phyloP scores from a whole-genome alignment of 1,140 invertebrate species.

The Pteromalus puparum region DNA sequence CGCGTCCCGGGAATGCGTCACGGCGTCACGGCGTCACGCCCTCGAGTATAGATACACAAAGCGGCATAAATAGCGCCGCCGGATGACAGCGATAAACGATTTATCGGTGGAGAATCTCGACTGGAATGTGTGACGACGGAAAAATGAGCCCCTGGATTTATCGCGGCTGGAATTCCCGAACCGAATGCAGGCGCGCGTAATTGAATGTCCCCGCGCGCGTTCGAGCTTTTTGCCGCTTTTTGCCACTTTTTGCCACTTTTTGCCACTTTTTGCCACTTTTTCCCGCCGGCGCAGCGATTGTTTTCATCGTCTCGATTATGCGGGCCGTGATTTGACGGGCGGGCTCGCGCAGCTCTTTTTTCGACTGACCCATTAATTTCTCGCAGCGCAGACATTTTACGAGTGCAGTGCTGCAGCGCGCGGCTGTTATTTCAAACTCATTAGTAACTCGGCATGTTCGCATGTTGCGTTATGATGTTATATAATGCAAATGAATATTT shows the following conservation, averaged over 20 bases:
- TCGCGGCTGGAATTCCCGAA: constrained; percentile 4
- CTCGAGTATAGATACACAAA: neutral
- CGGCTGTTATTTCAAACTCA: too few relatives aligned
- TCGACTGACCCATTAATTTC: too few relatives aligned
- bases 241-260: too few relatives aligned
- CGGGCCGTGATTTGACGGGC: neutral
- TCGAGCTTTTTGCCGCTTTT: too few relatives aligned
- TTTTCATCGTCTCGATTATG: neutral
- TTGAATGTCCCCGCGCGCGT: constrained; percentile 15
- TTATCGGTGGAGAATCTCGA: constrained; percentile 31
- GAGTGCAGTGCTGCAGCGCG: too few relatives aligned
- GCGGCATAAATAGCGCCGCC: constrained; percentile 35
- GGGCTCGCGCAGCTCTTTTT: too few relatives aligned
- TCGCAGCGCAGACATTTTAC: too few relatives aligned
- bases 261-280: too few relatives aligned
- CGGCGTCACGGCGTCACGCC: neutral
- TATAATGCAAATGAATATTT: too few relatives aligned
- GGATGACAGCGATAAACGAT: constrained; percentile 43
- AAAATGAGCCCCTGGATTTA: constrained; percentile 45
- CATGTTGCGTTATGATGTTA: too few relatives aligned
- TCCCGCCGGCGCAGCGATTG: neutral
- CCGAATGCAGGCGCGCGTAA: constrained; percentile 10
- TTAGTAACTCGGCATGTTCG: too few relatives aligned
- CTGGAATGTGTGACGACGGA: constrained; percentile 31
- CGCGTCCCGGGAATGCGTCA: neutral